These are phyloP conservation scores for Clepsis dumicolana DNA, from an alignment of 2,888 invertebrate species.

Conservation along the genomic window DNA sequence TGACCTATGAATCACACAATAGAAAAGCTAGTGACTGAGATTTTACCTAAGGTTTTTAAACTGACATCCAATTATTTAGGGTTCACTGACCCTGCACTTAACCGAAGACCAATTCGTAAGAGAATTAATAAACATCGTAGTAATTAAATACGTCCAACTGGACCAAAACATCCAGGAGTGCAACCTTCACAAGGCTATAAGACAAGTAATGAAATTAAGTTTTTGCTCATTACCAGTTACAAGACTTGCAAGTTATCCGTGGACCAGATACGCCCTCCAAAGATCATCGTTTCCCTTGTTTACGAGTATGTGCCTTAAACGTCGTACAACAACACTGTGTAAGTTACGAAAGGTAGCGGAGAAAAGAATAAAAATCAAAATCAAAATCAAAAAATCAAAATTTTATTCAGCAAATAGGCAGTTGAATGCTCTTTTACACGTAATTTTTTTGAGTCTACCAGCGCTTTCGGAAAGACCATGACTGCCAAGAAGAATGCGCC, in stretches of 20 bases:
- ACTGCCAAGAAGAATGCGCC: too few relatives aligned
- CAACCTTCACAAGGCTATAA: slow-evolving; percentile 24
- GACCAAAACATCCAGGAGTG: slow-evolving; percentile 23
- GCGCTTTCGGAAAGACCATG: too few relatives aligned
- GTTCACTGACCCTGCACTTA: background rate
- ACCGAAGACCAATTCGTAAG: background rate
- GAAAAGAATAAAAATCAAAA: background rate
- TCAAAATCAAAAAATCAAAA: too few relatives aligned
- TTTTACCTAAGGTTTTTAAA: background rate
- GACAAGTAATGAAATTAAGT: slow-evolving; percentile 25
- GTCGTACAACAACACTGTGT: background rate
- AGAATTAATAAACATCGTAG: background rate
- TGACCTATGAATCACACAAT: too few relatives aligned
- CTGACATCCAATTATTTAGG: too few relatives aligned
- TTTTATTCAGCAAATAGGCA: too few relatives aligned
- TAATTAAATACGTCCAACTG: slow-evolving; percentile 19
- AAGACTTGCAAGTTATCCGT: background rate
- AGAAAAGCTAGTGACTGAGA: too few relatives aligned
- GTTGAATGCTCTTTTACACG: too few relatives aligned
- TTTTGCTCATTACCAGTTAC: slow-evolving; percentile 14
- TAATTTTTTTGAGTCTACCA: too few relatives aligned
- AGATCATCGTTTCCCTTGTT: slow-evolving; percentile 19
- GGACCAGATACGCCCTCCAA: slow-evolving; percentile 26
- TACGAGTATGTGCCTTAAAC: background rate
- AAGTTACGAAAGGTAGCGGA: background rate